A percentile compares a stretch with the other conserved stretches of the same genome.
Conservation (phyloP, 2,888 invertebrate genomes). For the Diaperis boleti region DNA sequence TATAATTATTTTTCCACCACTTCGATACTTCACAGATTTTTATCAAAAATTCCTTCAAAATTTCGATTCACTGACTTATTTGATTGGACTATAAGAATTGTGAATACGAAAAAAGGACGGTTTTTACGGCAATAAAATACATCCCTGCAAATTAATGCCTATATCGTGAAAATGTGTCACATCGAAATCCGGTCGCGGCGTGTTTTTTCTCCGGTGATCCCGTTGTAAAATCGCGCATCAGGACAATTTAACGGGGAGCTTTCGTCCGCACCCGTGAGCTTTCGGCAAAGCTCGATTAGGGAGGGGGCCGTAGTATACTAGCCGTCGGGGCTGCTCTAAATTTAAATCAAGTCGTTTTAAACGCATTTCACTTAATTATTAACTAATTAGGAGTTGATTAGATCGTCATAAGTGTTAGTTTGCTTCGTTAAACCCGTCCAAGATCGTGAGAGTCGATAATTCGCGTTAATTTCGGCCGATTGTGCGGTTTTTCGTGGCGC, state of each 20-base stretch:
- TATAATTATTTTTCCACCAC: no score
- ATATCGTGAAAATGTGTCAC: constrained; percentile 1
- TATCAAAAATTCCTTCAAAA: no score
- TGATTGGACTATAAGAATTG: no score
- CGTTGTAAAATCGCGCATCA: constrained; percentile 51
- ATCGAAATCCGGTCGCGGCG: constrained; percentile 29
- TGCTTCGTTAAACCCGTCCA: constrained; percentile 54
- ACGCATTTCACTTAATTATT: constrained; percentile 62
- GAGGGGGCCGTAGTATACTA: constrained; percentile 61
- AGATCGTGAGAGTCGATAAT: constrained; percentile 48
- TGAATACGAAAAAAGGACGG: no score
- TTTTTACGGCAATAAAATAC: no score
- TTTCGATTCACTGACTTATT: no score
- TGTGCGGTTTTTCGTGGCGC: constrained; percentile 40
- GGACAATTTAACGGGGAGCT: constrained; percentile 46
- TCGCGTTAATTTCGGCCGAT: constrained; percentile 43
- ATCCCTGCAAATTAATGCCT: background rate
- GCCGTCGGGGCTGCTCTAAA: constrained; percentile 62
- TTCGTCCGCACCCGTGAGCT: constrained; percentile 39
- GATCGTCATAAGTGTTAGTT: constrained; percentile 56
- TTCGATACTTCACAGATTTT: no score
- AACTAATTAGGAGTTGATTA: constrained; percentile 59
- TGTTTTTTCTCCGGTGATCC: constrained; percentile 35
- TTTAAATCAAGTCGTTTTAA: constrained; percentile 63
- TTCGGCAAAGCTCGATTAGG: constrained; percentile 56